Evolutionary conservation across 2,113 vertebrate genomes (phyloP).

Genomic region (Alectura lathami): DNA sequence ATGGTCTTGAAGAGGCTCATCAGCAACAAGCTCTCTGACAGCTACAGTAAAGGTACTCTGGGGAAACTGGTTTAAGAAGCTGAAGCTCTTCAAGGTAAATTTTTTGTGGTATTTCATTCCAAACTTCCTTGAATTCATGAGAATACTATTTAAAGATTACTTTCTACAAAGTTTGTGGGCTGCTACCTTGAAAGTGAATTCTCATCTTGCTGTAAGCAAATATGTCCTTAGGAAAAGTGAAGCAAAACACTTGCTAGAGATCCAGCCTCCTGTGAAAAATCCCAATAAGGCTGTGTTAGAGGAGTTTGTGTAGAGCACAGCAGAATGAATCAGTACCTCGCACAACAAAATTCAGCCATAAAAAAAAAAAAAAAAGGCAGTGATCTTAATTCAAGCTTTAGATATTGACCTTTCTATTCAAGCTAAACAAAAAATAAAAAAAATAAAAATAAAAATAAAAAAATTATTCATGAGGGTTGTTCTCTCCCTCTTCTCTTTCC

Average conservation of each 20-base stretch:
- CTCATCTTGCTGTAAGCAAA: neutral
- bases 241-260: neutral
- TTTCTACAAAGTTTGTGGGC: neutral
- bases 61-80: slow-evolving; percentile 14
- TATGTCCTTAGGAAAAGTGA: neutral
- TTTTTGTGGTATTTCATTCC: neutral
- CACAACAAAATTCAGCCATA: neutral
- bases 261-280: neutral
- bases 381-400: neutral
- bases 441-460: neutral
- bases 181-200: neutral
- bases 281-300: neutral
- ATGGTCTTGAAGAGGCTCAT: slow-evolving; percentile 24
- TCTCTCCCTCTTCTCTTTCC: neutral
- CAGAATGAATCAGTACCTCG: neutral
- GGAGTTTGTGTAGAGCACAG: neutral
- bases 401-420: neutral
- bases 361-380: neutral
- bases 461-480: neutral
- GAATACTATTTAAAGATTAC: slow-evolving; percentile 35
- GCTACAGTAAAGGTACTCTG: slow-evolving; percentile 26
- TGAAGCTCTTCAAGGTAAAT: slow-evolving; percentile 40
- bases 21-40: slow-evolving; percentile 53
- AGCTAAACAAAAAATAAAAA: no score
- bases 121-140: neutral